A percentile compares a stretch with the other conserved stretches of the same genome.
phyloP scores from a whole-genome alignment of 1,140 invertebrate genomes.

The Melitaea cinxia region DNA sequence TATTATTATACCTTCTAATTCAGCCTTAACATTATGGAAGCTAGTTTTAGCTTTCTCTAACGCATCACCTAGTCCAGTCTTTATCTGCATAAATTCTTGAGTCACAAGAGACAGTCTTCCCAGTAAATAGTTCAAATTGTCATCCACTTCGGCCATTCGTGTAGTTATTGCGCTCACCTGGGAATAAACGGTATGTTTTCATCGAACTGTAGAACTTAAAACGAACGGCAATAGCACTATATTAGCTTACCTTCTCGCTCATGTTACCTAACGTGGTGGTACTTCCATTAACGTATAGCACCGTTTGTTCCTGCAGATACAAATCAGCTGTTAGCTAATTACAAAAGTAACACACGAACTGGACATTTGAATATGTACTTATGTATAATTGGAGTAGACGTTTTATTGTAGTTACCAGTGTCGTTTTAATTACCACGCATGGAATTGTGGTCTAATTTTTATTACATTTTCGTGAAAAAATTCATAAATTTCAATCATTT shows the following conservation, averaged over 20 bases:
- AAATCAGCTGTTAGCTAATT: conserved; percentile 44
- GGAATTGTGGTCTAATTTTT: too few species aligned
- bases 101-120: conserved; percentile 91
- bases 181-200: conserved; percentile 14
- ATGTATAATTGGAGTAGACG: not conserved
- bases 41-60: conserved; percentile 87
- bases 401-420: not conserved
- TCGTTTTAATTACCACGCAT: too few species aligned
- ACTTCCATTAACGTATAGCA: conserved; percentile 91
- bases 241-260: conserved; percentile 86
- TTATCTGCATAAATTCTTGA: conserved; percentile 93
- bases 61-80: conserved; percentile 86
- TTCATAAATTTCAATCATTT: too few species aligned
- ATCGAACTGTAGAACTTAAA: not conserved
- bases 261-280: conserved; percentile 90
- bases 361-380: not conserved
- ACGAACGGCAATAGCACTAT: conserved; percentile 19
- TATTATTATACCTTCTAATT: conserved; percentile 77
- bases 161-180: conserved; percentile 89
- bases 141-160: conserved; percentile 90
- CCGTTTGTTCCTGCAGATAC: conserved; percentile 86
- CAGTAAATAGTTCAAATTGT: conserved; percentile 92
- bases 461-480: too few species aligned
- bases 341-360: conserved; percentile 11
- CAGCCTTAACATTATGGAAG: conserved; percentile 85